phyloP scores from a whole-genome alignment of 1,140 invertebrate genomes.

The Dolichoris vasculosae region DNA sequence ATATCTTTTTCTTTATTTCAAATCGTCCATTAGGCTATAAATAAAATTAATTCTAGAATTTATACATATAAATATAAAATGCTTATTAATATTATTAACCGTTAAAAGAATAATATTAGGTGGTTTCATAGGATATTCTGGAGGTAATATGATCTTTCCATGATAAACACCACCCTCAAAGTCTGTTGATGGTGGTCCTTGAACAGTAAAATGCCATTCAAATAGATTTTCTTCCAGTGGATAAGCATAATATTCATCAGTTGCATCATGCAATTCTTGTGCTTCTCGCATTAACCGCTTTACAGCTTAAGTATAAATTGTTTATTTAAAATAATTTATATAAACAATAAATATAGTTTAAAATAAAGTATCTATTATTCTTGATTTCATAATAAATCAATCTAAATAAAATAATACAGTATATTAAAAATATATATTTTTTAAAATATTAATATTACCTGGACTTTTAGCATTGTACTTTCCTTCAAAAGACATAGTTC shows the following conservation, averaged over 20 bases:
- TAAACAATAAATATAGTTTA: background rate
- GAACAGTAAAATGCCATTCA: slow-evolving; percentile 98
- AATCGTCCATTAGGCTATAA: slow-evolving; percentile 94
- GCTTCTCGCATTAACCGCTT: slow-evolving; percentile 96
- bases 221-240: slow-evolving; percentile 97
- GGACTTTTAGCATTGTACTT: slow-evolving; percentile 70
- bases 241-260: slow-evolving; percentile 92
- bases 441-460: slow-evolving; percentile 56
- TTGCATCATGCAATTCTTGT: slow-evolving; percentile 87
- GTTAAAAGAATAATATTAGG: slow-evolving; percentile 96
- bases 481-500: slow-evolving; percentile 67
- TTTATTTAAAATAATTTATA: background rate
- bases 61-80: background rate
- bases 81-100: slow-evolving; percentile 72
- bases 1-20: slow-evolving; percentile 96
- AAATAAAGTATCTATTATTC: background rate
- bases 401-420: background rate
- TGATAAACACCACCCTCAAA: slow-evolving; percentile 94
- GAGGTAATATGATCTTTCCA: slow-evolving; percentile 90
- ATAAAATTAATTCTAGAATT: background rate
- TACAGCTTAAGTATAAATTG: slow-evolving; percentile 80
- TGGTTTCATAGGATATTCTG: slow-evolving; percentile 98
- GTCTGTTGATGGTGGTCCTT: slow-evolving; percentile 89
- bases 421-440: background rate
- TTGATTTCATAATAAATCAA: background rate